These are phyloP conservation scores for Siniperca obscura DNA, from an alignment of 2,797 vertebrate species.

Conservation along the genomic window DNA sequence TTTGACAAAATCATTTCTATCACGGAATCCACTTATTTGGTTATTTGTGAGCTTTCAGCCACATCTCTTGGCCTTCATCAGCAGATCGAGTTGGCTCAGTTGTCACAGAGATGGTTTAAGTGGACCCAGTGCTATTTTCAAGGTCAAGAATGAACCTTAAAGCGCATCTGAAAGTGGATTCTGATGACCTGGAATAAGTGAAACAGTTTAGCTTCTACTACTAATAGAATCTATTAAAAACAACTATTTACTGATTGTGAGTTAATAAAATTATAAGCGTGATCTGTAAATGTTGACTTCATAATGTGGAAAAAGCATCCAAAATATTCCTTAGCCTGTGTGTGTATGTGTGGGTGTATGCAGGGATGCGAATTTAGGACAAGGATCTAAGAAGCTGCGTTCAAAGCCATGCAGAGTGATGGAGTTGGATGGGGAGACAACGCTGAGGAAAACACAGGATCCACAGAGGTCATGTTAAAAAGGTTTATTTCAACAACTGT, in stretches of 20 bases:
- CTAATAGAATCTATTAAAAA: neutral
- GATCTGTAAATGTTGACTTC: neutral
- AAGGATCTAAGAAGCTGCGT: conserved; percentile 50
- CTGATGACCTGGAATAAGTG: neutral
- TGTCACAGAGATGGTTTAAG: neutral
- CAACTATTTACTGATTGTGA: neutral
- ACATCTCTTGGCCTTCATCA: neutral
- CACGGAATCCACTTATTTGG: neutral
- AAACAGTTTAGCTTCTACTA: neutral
- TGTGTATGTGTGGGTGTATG: conserved; percentile 9
- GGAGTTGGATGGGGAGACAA: conserved; percentile 18
- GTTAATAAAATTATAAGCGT: neutral
- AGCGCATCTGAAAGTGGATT: neutral
- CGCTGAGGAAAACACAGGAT: conserved; percentile 74
- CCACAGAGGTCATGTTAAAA: conserved; percentile 87
- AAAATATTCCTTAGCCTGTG: neutral
- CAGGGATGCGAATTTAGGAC: conserved; percentile 26
- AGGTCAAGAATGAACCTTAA: neutral
- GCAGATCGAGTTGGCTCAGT: neutral
- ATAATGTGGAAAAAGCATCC: neutral
- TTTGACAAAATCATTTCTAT: neutral
- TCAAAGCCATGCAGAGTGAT: conserved; percentile 76
- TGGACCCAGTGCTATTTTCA: neutral
- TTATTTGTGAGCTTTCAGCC: neutral
- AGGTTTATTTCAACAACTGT: conserved; percentile 96